These are phyloP conservation scores for Tanypteryx hageni DNA, from an alignment of 2,888 invertebrate species.

Conservation along the genomic window DNA sequence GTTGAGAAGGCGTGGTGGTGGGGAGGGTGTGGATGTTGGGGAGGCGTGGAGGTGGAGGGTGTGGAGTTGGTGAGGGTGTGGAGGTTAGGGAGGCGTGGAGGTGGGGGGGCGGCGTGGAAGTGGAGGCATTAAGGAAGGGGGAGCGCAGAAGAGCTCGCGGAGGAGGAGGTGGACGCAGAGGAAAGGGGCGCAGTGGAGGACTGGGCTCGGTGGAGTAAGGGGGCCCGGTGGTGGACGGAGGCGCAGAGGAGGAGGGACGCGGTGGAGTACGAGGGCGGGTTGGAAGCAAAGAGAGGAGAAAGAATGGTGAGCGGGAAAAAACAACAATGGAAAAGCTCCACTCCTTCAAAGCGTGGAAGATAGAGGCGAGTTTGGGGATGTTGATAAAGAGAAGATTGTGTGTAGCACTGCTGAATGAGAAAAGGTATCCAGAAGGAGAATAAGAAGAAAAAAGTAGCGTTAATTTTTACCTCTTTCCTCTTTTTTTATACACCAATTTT, in stretches of 20 bases:
- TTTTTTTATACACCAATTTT: not conserved
- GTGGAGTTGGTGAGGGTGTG: not conserved
- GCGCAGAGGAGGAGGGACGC: not conserved
- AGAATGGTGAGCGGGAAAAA: not conserved
- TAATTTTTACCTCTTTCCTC: not conserved
- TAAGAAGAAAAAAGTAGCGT: not conserved
- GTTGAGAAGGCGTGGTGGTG: not conserved
- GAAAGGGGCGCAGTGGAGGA: not conserved
- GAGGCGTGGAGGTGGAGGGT: not conserved
- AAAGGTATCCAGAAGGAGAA: not conserved
- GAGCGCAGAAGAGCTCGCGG: not conserved
- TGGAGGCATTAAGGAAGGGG: not conserved
- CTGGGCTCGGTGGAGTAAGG: not conserved
- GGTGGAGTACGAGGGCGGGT: not conserved
- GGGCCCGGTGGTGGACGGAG: not conserved
- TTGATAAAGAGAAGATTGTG: not conserved
- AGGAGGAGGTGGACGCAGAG: not conserved
- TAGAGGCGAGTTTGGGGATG: not conserved
- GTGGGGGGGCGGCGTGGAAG: not conserved
- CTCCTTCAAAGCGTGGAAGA: conserved; percentile 8
- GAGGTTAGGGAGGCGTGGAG: not conserved
- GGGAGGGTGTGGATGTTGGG: not conserved
- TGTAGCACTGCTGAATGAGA: not conserved
- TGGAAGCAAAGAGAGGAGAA: not conserved
- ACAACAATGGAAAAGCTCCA: not conserved